Percentiles rank a stretch among this genome's conserved stretches.
phyloP scores from a whole-genome alignment of 1,140 invertebrate species.

The Hermatobates lingyangjiaoensis region DNA sequence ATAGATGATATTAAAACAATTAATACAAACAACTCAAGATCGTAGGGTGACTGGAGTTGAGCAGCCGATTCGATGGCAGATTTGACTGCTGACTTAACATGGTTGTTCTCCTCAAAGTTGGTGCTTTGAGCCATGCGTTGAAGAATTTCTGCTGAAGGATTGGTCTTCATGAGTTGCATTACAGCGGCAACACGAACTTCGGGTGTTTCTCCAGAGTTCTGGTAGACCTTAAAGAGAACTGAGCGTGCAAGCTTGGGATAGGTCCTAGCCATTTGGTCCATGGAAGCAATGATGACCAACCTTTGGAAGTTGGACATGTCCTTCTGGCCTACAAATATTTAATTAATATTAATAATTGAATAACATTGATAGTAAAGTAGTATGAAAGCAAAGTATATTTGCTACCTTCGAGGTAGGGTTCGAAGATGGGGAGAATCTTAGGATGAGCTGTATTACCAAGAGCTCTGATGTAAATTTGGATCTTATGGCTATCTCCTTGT shows the following conservation, averaged over 20 bases:
- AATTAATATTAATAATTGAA: background rate
- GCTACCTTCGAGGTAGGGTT: conserved; percentile 42
- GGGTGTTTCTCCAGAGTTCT: conserved; percentile 37
- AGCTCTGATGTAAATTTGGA: conserved; percentile 37
- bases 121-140: conserved; percentile 46
- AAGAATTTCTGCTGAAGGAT: conserved; percentile 37
- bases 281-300: conserved; percentile 32
- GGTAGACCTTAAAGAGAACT: conserved; percentile 42
- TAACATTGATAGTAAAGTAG: background rate
- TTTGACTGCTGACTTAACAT: conserved; percentile 40
- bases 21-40: background rate
- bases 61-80: conserved; percentile 32
- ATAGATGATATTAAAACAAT: conserved; percentile 24
- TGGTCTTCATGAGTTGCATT: conserved; percentile 31
- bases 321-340: conserved; percentile 22
- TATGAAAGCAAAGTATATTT: background rate
- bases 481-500: conserved; percentile 29
- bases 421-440: conserved; percentile 33
- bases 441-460: conserved; percentile 40
- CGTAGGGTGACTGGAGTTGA: background rate
- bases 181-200: conserved; percentile 43
- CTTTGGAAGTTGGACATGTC: conserved; percentile 35
- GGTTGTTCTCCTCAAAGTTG: conserved; percentile 34
- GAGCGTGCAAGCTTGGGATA: conserved; percentile 30
- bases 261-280: conserved; percentile 28